Percentiles rank a stretch among this genome's conserved stretches.
Conservation (phyloP, 2,113 vertebrate genomes). For the Cariama cristata region DNA sequence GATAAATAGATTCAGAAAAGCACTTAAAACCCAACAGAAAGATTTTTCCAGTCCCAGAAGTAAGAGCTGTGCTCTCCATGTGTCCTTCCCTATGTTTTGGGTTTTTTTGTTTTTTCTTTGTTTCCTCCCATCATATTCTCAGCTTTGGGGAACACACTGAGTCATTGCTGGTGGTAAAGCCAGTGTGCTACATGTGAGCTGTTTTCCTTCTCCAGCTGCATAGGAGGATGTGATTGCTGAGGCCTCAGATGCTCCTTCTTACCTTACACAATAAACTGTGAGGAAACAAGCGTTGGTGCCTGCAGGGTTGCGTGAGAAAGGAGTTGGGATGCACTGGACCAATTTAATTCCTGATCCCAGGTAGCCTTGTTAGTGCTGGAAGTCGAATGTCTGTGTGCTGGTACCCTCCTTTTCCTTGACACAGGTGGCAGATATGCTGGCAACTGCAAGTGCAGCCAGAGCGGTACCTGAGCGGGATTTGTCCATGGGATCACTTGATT, state of each 20-base stretch:
- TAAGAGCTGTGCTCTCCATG: neutral
- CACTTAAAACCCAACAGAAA: neutral
- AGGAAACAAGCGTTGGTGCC: neutral
- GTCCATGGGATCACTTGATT: neutral
- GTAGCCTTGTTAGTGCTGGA: neutral
- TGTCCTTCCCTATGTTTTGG: neutral
- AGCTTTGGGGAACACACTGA: neutral
- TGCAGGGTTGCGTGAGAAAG: neutral
- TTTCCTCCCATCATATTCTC: neutral
- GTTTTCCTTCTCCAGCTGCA: neutral
- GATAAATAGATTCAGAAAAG: neutral
- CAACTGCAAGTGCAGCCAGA: neutral
- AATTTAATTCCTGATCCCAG: neutral
- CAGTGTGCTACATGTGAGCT: neutral
- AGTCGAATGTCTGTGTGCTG: neutral
- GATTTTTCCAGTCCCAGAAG: neutral
- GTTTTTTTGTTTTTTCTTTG: neutral
- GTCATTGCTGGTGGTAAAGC: neutral
- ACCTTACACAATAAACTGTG: neutral
- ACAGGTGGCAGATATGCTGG: neutral
- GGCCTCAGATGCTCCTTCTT: neutral
- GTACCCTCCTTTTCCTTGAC: neutral
- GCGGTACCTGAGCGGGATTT: fast-evolving
- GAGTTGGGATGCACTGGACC: neutral
- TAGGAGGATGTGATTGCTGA: neutral